A percentile compares a stretch with the other conserved stretches of the same genome.
phyloP scores from a whole-genome alignment of 2,113 vertebrate genomes.

The Ciconia maguari region DNA sequence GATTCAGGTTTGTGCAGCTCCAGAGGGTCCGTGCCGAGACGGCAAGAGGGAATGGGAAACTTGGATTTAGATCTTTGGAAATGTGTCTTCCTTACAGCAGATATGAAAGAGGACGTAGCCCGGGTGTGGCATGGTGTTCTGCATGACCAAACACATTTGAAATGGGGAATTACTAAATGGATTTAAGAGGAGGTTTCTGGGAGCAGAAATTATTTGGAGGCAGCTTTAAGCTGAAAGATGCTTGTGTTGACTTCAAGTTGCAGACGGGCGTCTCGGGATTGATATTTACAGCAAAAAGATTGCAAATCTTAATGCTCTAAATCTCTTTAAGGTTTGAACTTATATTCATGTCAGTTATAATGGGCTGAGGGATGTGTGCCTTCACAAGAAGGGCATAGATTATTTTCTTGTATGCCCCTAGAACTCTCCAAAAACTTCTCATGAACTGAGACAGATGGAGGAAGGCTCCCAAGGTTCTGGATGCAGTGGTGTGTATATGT shows the following conservation, averaged over 20 bases:
- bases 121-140: not conserved
- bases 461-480: not conserved
- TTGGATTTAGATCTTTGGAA: not conserved
- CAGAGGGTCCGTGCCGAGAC: not conserved
- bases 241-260: not conserved
- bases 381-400: not conserved
- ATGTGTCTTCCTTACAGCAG: not conserved
- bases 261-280: not conserved
- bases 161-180: not conserved
- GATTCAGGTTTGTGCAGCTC: conserved; percentile 84
- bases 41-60: not conserved
- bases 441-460: not conserved
- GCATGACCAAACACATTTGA: not conserved
- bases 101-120: not conserved
- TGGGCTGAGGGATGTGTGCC: not conserved
- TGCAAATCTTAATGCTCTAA: not conserved
- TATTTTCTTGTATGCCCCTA: not conserved
- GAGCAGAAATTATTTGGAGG: not conserved
- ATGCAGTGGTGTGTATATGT: not conserved
- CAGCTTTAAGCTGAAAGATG: not conserved
- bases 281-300: not conserved
- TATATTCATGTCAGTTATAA: not conserved
- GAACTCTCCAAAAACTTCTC: not conserved
- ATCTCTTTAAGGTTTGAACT: not conserved
- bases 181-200: not conserved